Evolutionary conservation across 92 coral and sea anemone species (phyloP).

Genomic region (Ricordea florida): DNA sequence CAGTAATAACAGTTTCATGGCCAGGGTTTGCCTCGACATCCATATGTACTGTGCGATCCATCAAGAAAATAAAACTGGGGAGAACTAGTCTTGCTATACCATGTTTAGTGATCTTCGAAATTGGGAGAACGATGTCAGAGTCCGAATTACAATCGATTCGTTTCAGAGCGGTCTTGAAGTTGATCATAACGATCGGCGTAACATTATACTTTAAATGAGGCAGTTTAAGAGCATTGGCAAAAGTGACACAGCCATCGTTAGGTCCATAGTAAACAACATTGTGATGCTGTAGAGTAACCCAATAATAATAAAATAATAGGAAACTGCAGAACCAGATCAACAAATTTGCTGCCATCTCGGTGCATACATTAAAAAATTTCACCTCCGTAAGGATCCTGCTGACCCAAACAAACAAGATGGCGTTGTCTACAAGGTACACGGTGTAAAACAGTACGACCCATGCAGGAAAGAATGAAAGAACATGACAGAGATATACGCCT

Average conservation of each 20-base stretch:
- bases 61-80: neutral
- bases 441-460: no score
- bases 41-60: neutral
- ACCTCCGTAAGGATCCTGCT: no score
- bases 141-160: neutral
- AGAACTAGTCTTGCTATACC: neutral
- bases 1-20: neutral
- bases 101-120: neutral
- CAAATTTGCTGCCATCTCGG: neutral
- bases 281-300: neutral
- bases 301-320: neutral
- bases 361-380: neutral
- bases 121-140: neutral
- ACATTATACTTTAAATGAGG: neutral
- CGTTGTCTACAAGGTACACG: no score
- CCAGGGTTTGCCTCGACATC: neutral
- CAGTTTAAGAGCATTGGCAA: neutral
- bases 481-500: no score
- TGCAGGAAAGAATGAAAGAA: no score
- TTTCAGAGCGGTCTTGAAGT: neutral
- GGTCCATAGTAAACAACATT: neutral
- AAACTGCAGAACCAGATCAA: neutral
- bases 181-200: neutral
- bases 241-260: neutral
- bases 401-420: no score